Conservation (phyloP, 2,797 vertebrate genomes). For the Clarias laeviceps region DNA sequence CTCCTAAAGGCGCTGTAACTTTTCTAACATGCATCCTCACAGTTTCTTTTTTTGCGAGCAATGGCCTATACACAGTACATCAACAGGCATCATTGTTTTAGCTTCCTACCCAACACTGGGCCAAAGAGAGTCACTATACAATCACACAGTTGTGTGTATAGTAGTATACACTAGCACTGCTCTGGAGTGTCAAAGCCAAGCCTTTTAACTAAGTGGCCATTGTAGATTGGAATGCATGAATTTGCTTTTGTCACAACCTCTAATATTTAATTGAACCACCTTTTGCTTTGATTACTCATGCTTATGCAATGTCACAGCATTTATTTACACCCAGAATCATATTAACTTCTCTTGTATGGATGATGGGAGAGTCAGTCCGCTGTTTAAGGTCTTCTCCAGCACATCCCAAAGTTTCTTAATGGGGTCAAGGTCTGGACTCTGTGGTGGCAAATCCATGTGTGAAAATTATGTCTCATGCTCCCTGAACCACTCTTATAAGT, state of each 20-base stretch:
- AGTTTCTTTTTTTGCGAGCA: neutral
- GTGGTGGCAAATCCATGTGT: too few relatives aligned
- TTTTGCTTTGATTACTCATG: too few relatives aligned
- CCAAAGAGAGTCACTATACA: neutral
- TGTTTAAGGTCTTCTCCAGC: too few relatives aligned
- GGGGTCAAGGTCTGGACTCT: too few relatives aligned
- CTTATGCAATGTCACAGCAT: too few relatives aligned
- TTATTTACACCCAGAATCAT: too few relatives aligned
- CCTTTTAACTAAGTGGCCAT: neutral
- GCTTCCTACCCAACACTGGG: neutral
- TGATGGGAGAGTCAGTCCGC: too few relatives aligned
- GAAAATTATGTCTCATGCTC: too few relatives aligned
- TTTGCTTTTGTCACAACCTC: neutral
- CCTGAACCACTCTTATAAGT: too few relatives aligned
- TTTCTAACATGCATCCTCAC: neutral
- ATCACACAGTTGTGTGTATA: slow-evolving; percentile 26
- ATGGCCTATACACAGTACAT: neutral
- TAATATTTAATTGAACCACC: too few relatives aligned
- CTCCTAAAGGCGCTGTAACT: neutral
- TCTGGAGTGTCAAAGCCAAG: neutral
- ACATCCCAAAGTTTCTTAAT: too few relatives aligned
- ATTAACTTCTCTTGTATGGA: too few relatives aligned
- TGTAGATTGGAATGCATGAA: neutral
- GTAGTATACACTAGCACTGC: neutral
- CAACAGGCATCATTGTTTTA: slow-evolving; percentile 33